phyloP scores from a whole-genome alignment of 2,113 vertebrate genomes.

The Mesitornis unicolor region DNA sequence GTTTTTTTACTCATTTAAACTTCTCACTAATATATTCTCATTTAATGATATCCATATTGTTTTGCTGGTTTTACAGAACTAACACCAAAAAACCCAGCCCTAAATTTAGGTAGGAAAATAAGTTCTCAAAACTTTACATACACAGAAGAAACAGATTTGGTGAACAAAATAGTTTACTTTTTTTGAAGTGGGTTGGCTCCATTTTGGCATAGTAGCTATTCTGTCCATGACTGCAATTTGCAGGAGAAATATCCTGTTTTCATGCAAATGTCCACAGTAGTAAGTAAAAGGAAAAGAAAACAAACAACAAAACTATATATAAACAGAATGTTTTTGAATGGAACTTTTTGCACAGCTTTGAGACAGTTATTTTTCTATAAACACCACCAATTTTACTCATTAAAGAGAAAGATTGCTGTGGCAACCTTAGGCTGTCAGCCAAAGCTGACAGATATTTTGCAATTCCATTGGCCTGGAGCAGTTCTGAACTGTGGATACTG shows the following conservation, averaged over 20 bases:
- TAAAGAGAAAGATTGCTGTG: conserved; percentile 49
- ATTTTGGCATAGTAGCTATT: conserved; percentile 36
- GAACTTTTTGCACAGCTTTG: conserved; percentile 46
- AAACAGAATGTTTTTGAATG: conserved; percentile 56
- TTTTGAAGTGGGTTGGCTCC: conserved; percentile 47
- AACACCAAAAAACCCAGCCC: neutral
- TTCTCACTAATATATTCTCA: neutral
- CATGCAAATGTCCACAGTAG: conserved; percentile 56
- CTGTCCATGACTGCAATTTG: conserved; percentile 53
- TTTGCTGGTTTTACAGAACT: neutral
- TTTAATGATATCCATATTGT: neutral
- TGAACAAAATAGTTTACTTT: conserved; percentile 16
- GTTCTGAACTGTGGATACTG: neutral
- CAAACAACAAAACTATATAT: conserved; percentile 67
- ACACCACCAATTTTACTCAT: conserved; percentile 54
- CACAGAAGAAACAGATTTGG: conserved; percentile 42
- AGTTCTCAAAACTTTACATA: neutral
- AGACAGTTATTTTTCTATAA: conserved; percentile 56
- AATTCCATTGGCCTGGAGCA: conserved; percentile 11
- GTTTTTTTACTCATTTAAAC: neutral
- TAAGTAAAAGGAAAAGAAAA: conserved; percentile 62
- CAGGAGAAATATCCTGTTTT: conserved; percentile 66
- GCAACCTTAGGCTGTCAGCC: conserved; percentile 26
- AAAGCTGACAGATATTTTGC: conserved; percentile 48
- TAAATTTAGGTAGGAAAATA: conserved; percentile 54